Evolutionary conservation across 2,888 invertebrate species (phyloP), one percentile per base, ranked within the genome.

Genomic region (Polydrusus pterygomalis): DNA sequence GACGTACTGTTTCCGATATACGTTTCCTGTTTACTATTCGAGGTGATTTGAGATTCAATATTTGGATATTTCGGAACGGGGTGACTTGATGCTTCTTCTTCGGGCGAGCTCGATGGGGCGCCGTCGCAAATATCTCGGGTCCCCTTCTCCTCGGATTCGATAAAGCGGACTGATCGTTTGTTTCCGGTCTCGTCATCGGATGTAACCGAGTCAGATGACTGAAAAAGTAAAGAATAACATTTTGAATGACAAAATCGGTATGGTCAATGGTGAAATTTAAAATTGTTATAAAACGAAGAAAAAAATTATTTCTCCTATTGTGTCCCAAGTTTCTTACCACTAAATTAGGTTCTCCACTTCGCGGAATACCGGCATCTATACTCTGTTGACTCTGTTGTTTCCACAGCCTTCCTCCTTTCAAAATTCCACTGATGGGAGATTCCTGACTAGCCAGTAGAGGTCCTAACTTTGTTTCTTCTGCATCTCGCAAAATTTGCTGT

Each of bases 381-480:
- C 64, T 69, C 20, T 70, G 74, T 47, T 62, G 75, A 74, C 84
- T 86, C 62, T 83, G 83, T 78, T 87, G 87, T 77, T 93, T 93
- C 94, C 95, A 94, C 13, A 95, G 89, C 77, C 93, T 90, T 9
- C 95, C 94, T 13, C 95, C 94, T 85, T 95, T 95, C 5, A 95
- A 88, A 75, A 95, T 95, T 34, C 95, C 95, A 60, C 92, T 93
- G 40, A 93, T 88, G 0, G 93, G 91, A 7, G 79, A 79, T n/a
- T 74, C 76, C 15, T 77, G 77, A 51, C 15, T 74, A 8, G 70
- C 11, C 8, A 69, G 56, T n/a, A 49, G 7, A 18, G 49, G 10
- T 25, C 54, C 40, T n/a, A n/a, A n/a, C n/a, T 30, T 58, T 10
- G 15, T 1, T 10, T 77, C 68, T 47, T 79, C 79, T 51, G 87